phyloP scores from a whole-genome alignment of 1,140 invertebrate genomes.

The Nymphalis io region DNA sequence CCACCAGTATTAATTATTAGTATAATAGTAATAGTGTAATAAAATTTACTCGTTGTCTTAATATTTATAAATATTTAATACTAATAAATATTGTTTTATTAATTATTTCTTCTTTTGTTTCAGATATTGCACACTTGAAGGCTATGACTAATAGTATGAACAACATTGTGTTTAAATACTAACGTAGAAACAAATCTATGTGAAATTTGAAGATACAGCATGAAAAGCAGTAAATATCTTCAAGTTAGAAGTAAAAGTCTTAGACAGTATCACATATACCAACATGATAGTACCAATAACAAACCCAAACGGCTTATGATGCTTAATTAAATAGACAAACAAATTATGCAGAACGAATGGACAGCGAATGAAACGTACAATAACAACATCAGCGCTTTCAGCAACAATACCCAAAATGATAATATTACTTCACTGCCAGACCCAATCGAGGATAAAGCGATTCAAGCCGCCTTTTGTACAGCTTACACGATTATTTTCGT shows the following conservation, averaged over 20 bases:
- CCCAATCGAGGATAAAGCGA: slow-evolving; percentile 84
- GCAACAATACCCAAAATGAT: slow-evolving; percentile 43
- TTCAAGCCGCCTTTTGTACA: slow-evolving; percentile 90
- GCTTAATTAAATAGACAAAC: slow-evolving; percentile 52
- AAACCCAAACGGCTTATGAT: slow-evolving; percentile 62
- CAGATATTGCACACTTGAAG: slow-evolving; percentile 8
- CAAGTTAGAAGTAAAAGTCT: slow-evolving; percentile 25
- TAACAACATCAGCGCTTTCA: slow-evolving; percentile 43
- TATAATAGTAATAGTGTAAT: no score
- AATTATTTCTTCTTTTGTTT: slow-evolving; percentile 12
- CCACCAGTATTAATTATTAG: no score
- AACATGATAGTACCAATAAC: slow-evolving; percentile 50
- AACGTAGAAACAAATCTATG: background rate
- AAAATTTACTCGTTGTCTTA: no score
- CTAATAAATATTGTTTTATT: no score
- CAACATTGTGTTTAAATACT: background rate
- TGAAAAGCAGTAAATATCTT: slow-evolving; percentile 28
- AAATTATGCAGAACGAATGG: slow-evolving; percentile 70
- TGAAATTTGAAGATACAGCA: slow-evolving; percentile 30
- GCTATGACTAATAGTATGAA: background rate
- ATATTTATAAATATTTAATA: no score
- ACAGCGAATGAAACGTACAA: slow-evolving; percentile 50
- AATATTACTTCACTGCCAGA: slow-evolving; percentile 53
- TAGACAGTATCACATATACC: slow-evolving; percentile 22
- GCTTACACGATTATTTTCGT: slow-evolving; percentile 93